phyloP scores from a whole-genome alignment of 2,113 vertebrate genomes.

The Axis porcinus region DNA sequence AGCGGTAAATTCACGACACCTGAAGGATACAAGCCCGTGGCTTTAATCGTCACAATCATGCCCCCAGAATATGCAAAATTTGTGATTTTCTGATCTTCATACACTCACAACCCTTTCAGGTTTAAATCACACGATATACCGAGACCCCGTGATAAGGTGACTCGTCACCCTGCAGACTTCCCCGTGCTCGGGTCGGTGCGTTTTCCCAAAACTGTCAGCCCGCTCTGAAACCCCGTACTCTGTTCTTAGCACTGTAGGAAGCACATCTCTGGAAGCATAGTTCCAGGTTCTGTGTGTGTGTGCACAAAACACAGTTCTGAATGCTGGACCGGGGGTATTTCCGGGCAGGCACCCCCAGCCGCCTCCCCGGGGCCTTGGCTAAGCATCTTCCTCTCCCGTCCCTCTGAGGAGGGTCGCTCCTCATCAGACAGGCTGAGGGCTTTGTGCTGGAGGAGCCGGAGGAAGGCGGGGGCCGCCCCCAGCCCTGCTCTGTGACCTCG shows the following conservation, averaged over 20 bases:
- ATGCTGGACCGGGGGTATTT: rapidly evolving
- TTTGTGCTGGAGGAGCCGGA: not conserved
- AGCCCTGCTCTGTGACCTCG: not conserved
- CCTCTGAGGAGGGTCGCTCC: not conserved
- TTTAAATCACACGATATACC: no score
- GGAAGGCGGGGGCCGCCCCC: not conserved
- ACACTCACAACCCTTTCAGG: not conserved
- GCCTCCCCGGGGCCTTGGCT: not conserved
- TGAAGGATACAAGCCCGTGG: not conserved
- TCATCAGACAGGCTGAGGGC: not conserved
- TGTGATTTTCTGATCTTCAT: not conserved
- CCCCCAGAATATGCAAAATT: not conserved
- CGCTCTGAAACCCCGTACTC: not conserved
- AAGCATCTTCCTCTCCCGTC: not conserved
- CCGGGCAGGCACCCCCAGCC: not conserved
- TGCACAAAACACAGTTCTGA: rapidly evolving
- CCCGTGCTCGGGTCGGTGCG: rapidly evolving
- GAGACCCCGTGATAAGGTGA: rapidly evolving
- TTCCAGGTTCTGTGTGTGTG: not conserved
- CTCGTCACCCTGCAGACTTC: not conserved
- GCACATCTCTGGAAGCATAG: not conserved
- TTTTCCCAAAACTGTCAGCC: not conserved
- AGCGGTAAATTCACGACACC: not conserved
- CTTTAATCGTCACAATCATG: no score
- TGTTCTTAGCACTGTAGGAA: not conserved